Percentiles rank a stretch among this genome's conserved stretches.
These are phyloP conservation scores for Iguana delicatissima DNA, from an alignment of 2,797 vertebrate genomes.

Conservation along the genomic window DNA sequence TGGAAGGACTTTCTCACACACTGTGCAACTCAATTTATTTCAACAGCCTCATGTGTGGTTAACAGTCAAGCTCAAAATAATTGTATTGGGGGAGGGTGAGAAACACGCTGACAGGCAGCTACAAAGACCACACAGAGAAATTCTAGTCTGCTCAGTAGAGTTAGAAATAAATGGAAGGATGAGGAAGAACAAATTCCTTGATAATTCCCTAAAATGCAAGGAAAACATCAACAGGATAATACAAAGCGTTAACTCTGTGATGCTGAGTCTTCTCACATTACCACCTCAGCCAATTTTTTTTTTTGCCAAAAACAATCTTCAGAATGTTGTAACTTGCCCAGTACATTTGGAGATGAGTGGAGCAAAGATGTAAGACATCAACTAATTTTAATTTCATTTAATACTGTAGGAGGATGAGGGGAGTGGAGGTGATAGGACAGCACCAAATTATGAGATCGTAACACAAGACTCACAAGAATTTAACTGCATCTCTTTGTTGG, in stretches of 20 bases:
- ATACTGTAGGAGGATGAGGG: not conserved
- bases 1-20: not conserved
- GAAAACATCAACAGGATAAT: constrained; percentile 14
- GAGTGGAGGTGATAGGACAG: not conserved
- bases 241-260: not conserved
- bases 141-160: not conserved
- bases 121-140: constrained; percentile 27
- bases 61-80: not conserved
- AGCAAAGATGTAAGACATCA: not conserved
- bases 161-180: not conserved
- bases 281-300: not conserved
- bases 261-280: not conserved
- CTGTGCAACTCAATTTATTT: not conserved
- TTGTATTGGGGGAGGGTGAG: not conserved
- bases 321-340: constrained; percentile 18
- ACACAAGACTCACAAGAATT: not conserved
- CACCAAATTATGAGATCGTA: not conserved
- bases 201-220: constrained; percentile 21
- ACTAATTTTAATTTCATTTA: constrained; percentile 3
- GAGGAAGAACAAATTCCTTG: not conserved
- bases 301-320: not conserved
- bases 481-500: not conserved
- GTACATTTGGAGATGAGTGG: not conserved
- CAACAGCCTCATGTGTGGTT: not conserved
- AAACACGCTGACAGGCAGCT: not conserved